These are phyloP conservation scores for Harpalus rufipes DNA, from an alignment of 2,888 invertebrate genomes.

Conservation along the genomic window DNA sequence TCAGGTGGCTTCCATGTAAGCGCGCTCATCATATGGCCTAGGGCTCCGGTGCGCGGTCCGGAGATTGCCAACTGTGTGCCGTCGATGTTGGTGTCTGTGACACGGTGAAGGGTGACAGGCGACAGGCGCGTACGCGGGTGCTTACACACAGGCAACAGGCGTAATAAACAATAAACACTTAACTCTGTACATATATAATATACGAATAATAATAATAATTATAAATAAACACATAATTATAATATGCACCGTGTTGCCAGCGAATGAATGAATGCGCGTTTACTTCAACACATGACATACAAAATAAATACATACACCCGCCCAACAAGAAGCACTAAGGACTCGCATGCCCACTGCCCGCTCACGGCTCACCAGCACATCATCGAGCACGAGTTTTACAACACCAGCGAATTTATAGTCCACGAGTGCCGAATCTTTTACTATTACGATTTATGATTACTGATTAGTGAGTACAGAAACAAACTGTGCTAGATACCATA, in stretches of 20 bases:
- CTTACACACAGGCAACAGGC: slow-evolving; percentile 21
- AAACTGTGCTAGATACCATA: slow-evolving; percentile 27
- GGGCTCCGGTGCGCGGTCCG: slow-evolving; percentile 32
- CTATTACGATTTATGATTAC: neutral
- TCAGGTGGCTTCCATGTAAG: slow-evolving; percentile 76
- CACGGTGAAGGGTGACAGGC: slow-evolving; percentile 1
- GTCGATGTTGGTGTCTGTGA: slow-evolving; percentile 5
- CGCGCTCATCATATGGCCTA: slow-evolving; percentile 66
- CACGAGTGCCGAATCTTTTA: neutral
- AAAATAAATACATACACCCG: slow-evolving; percentile 12
- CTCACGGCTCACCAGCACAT: neutral
- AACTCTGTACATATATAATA: slow-evolving; percentile 36
- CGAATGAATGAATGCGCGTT: slow-evolving; percentile 1
- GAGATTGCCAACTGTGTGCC: slow-evolving; percentile 7
- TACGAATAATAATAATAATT: neutral
- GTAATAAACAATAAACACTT: slow-evolving; percentile 49
- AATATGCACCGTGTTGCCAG: slow-evolving; percentile 13
- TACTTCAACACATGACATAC: neutral
- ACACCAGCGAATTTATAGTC: slow-evolving; percentile 9
- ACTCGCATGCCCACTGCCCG: neutral
- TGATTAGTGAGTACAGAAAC: neutral
- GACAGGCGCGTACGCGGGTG: slow-evolving; percentile 40
- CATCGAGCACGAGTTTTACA: slow-evolving; percentile 18
- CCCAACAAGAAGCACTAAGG: slow-evolving; percentile 29
- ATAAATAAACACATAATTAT: neutral